Evolutionary conservation across 2,888 invertebrate species (phyloP).

Genomic region (Malthinus seriepunctatus): DNA sequence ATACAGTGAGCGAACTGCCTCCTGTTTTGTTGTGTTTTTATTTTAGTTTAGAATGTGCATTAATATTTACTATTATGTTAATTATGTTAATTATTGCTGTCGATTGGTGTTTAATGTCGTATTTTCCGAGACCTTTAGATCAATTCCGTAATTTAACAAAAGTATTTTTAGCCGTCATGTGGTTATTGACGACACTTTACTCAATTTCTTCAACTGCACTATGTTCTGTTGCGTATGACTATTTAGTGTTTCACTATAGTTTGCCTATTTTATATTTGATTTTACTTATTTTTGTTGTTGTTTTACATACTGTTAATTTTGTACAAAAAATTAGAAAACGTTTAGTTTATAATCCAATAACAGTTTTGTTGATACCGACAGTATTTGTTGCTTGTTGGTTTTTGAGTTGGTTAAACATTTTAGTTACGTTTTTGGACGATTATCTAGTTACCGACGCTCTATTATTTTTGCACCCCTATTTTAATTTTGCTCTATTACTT

Average conservation of each 20-base stretch:
- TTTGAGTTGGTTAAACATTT: conserved; percentile 18
- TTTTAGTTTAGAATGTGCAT: conserved; percentile 14
- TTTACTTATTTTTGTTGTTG: conserved; percentile 8
- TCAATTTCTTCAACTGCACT: conserved; percentile 9
- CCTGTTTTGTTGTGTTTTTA: conserved; percentile 17
- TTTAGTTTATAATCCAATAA: conserved; percentile 13
- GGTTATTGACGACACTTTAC: conserved; percentile 14
- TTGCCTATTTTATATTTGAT: conserved; percentile 9
- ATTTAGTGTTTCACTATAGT: conserved; percentile 17
- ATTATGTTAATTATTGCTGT: conserved; percentile 17
- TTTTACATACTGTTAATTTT: conserved; percentile 9
- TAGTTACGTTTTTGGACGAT: background rate
- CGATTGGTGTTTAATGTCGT: conserved; percentile 22
- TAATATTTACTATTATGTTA: conserved; percentile 15
- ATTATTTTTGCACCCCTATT: conserved; percentile 15
- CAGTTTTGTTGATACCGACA: conserved; percentile 12
- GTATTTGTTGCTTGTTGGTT: conserved; percentile 17
- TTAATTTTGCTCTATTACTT: conserved; percentile 12
- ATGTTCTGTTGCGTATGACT: conserved; percentile 12
- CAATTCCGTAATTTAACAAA: conserved; percentile 16
- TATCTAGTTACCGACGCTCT: conserved; percentile 16
- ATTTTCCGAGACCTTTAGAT: conserved; percentile 14
- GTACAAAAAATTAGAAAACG: conserved; percentile 10
- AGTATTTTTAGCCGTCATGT: conserved; percentile 11
- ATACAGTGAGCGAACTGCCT: conserved; percentile 5